Evolutionary conservation across 2,113 vertebrate species (phyloP), one percentile per base, ranked within the genome.

Genomic region (Elaphurus davidianus): DNA sequence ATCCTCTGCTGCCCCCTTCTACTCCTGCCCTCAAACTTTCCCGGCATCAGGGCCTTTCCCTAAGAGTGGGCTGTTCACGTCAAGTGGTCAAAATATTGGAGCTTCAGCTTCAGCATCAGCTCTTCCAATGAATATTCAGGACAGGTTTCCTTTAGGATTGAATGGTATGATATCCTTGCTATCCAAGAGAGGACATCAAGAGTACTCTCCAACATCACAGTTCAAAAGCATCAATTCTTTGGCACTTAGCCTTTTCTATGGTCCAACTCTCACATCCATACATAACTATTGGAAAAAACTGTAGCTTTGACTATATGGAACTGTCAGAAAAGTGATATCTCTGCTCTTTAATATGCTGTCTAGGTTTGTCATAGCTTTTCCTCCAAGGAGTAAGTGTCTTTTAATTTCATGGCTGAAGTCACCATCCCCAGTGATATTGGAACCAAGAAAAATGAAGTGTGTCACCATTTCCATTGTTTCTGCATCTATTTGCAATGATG

Each of bases 221-320:
- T 40, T 74, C 1, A 0, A 74, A 74, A 74, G 2, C 67, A 74
- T 40, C 36, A 40, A 13, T 74, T 74, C 67, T 74, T 40, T 0
- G 0, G 19, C 67, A 40, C 10, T 74, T 36, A 40, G 10, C 36
- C 36, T 74, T 74, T 36, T 40, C 40, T 74, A 6, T 40, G 67
- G 67, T 74, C 67, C 36, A 74, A 13, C 67, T 71, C 19, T 23
- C 19, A 40, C n/a, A 40, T 74, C 67, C 36, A 74, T 74, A 13
- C 5, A 74, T 40, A 25, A 74, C 67, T 40, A 23, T n/a, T 74
- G 67, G 36, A 23, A 74, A 54, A 74, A 74, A 40, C 36, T 36
- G 40, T 40, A 74, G 36, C 36, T 74, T 74, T 40, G 67, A 40
- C 21, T 74, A 74, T 40, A 74, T 10, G 19, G 67, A 74, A 23